A percentile compares a stretch with the other conserved stretches of the same genome.
Evolutionary conservation across 2,113 vertebrate genomes (phyloP).

Genomic region (Hoplias malabaricus): DNA sequence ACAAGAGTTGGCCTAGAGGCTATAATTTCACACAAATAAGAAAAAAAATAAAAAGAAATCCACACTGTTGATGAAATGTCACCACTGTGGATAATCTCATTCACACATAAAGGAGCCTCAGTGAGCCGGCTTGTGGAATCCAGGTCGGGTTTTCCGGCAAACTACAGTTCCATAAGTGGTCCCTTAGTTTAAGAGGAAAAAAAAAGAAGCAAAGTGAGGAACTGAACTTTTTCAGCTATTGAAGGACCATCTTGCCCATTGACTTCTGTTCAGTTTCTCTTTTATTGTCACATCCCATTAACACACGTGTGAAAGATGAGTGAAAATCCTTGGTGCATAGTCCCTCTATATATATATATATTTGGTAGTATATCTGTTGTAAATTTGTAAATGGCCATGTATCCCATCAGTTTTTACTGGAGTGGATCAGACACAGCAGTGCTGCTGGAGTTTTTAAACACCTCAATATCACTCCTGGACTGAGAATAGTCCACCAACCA

Average conservation of each 20-base stretch:
- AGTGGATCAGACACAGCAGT: no score
- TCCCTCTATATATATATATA: no score
- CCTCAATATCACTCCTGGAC: no score
- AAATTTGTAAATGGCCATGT: no score
- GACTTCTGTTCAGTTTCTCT: background rate
- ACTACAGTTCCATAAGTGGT: background rate
- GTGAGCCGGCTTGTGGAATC: background rate
- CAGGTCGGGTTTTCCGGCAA: constrained; percentile 25
- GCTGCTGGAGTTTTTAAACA: no score
- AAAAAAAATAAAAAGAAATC: no score
- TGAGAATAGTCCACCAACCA: no score
- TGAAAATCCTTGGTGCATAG: no score
- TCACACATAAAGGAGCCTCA: background rate
- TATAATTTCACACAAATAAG: background rate
- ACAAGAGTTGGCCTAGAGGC: background rate
- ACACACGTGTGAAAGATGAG: no score
- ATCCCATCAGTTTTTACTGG: no score
- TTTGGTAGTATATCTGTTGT: no score
- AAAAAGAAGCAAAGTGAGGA: background rate
- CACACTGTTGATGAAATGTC: background rate
- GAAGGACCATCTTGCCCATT: background rate
- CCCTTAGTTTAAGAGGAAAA: background rate
- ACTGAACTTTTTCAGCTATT: background rate
- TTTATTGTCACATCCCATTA: no score
- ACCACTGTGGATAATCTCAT: background rate